Percentiles rank a stretch among this genome's conserved stretches.
Conservation (phyloP, 2,113 vertebrate species). For the Enhydra lutris region DNA sequence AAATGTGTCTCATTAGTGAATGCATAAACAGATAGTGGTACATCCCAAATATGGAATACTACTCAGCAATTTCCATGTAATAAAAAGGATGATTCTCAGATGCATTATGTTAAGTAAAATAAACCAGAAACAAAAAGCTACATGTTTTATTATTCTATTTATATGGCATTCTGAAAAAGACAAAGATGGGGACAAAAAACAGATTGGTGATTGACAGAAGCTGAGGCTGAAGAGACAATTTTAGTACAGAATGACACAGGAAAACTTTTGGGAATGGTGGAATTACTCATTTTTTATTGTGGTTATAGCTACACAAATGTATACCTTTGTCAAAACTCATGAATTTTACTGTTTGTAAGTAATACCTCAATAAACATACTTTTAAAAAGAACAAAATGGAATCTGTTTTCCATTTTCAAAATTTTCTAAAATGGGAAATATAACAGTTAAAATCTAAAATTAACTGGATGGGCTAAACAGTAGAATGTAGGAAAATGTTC, state of each 20-base stretch:
- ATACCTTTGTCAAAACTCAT: background rate
- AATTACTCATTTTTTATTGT: background rate
- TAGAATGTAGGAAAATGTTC: background rate
- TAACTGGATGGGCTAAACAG: background rate
- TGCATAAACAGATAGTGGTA: background rate
- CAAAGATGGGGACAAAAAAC: background rate
- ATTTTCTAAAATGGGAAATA: background rate
- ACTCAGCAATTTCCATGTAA: background rate
- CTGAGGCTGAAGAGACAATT: background rate
- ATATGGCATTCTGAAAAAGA: background rate
- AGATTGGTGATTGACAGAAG: background rate
- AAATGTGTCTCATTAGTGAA: background rate
- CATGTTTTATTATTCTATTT: background rate
- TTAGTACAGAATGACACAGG: background rate
- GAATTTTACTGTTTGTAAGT: background rate
- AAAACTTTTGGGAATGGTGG: background rate
- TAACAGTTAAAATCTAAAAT: background rate
- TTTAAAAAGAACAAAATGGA: background rate
- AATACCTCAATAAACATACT: background rate
- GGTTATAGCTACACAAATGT: background rate
- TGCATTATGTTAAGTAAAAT: background rate
- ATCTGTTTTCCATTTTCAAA: background rate
- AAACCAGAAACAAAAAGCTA: background rate
- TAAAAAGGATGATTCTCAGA: background rate
- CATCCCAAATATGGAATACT: background rate